Base-by-base conservation (phyloP, 2,888 invertebrate genomes). In the Chouioia cunea region DNA sequence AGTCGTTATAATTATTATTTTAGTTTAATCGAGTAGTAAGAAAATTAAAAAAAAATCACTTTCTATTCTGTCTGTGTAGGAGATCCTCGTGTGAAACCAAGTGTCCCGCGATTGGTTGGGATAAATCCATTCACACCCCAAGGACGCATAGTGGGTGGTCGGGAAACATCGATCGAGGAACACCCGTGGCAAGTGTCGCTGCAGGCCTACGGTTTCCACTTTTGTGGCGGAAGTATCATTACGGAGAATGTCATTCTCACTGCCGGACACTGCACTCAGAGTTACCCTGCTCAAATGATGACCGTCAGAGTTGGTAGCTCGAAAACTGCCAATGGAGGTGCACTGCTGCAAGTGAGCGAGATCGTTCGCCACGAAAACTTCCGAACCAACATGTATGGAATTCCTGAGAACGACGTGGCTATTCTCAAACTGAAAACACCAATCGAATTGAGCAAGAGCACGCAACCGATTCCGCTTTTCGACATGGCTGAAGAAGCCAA, bases 201-300 rank as follows among this genome's bases (percentile, higher is more conserved):
- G 0, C 75, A 86, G 10, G 78, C 78, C 22, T 73, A 79, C 18
- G 88, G 88, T 0, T 81, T 85, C 0, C 89, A 89, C 76, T 82
- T 84, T 0, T 91, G 91, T 75, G 90, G 90, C 0, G 90, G 89
- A 0, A 85, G 88, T 1, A 87, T 89, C 15, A 84, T 91, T 4
- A 86, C 86, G 22, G 83, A 79, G n/a, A 83, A 86, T 47, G 85
- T 87, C 4, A 83, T 90, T 0, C 70, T 91, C 0, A 90, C 90
- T 0, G 90, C 91, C 4, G 90, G 89, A 1, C 90, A 91, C 76
- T 91, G 91, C 75, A 80, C 88, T 59, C 74, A 77, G 22, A 86
- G 86, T 62, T 65, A 79, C 73, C 62, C 69, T 59, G 18, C 66
- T 58, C 44, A 27, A 4, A 58, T 23, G 48, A 72, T 79, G 0